Percentiles rank a stretch among this genome's conserved stretches.
Conservation (phyloP, 2,113 vertebrate genomes). For the Polypterus senegalus region DNA sequence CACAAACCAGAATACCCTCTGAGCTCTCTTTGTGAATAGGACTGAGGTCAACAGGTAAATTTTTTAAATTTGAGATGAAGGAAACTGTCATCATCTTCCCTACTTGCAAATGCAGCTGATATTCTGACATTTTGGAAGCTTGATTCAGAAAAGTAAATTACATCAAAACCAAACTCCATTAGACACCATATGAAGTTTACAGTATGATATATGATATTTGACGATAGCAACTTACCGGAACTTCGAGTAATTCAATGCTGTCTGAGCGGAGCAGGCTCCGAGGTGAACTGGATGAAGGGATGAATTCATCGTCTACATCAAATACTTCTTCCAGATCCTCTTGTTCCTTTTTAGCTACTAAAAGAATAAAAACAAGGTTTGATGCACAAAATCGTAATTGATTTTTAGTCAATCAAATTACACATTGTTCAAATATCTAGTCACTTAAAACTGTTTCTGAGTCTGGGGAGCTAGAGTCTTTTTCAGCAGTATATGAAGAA, state of each 20-base stretch:
- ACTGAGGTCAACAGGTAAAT: too few species aligned
- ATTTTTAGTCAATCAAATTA: too few species aligned
- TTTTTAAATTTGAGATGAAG: too few species aligned
- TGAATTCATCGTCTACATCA: slow-evolving; percentile 25
- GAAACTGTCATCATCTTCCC: not conserved
- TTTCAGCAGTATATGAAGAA: too few species aligned
- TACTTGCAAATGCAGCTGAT: not conserved
- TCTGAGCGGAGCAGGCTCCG: slow-evolving; percentile 21
- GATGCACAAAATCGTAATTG: not conserved
- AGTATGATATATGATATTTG: not conserved
- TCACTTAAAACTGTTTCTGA: too few species aligned
- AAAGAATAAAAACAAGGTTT: not conserved
- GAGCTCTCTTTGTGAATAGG: too few species aligned
- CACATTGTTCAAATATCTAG: too few species aligned
- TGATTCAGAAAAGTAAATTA: not conserved
- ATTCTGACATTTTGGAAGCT: not conserved
- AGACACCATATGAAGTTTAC: not conserved
- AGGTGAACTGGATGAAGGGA: not conserved
- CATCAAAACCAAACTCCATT: not conserved
- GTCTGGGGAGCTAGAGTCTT: too few species aligned
- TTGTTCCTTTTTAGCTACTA: slow-evolving; percentile 15
- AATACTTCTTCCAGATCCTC: slow-evolving; percentile 45
- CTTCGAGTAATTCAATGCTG: slow-evolving; percentile 29
- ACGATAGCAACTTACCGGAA: slow-evolving; percentile 29
- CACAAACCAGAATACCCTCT: too few species aligned